Percentiles rank a stretch among this genome's conserved stretches.
phyloP scores from a whole-genome alignment of 1,140 invertebrate species.

The Drosophila biarmipes region DNA sequence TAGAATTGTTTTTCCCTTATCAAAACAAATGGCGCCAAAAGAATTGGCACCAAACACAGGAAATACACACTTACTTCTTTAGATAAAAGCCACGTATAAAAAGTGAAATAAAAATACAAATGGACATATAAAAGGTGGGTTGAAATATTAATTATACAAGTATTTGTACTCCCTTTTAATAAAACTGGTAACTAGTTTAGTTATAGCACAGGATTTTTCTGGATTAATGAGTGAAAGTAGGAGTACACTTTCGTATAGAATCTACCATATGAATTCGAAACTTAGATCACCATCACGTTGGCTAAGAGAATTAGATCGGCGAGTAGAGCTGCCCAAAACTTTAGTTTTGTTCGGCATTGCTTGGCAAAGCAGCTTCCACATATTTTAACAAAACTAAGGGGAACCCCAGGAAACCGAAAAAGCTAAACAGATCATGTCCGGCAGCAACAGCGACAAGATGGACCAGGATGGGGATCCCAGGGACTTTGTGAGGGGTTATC shows the following conservation, averaged over 20 bases:
- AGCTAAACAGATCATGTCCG: constrained; percentile 49
- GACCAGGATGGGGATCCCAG: constrained; percentile 33
- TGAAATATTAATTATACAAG: too few species aligned
- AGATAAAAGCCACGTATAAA: neutral
- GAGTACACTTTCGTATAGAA: too few species aligned
- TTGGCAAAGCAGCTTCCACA: constrained; percentile 1
- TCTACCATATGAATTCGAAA: neutral
- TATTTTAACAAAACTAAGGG: constrained; percentile 3
- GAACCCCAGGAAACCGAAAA: neutral
- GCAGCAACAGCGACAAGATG: constrained; percentile 20
- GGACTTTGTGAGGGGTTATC: constrained; percentile 51
- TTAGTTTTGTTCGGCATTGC: constrained; percentile 15
- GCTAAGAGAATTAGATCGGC: neutral
- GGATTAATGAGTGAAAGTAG: too few species aligned
- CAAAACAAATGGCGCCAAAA: constrained; percentile 5
- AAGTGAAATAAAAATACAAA: neutral
- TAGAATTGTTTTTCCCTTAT: neutral
- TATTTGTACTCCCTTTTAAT: too few species aligned
- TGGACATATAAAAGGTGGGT: too few species aligned
- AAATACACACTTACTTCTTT: neutral
- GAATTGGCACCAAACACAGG: neutral
- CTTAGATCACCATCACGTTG: neutral
- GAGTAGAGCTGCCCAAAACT: neutral
- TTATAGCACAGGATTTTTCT: too few species aligned
- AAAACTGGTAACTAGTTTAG: too few species aligned